Base-by-base conservation (phyloP, 2,888 invertebrate genomes). In the Leptura quadrifasciata region DNA sequence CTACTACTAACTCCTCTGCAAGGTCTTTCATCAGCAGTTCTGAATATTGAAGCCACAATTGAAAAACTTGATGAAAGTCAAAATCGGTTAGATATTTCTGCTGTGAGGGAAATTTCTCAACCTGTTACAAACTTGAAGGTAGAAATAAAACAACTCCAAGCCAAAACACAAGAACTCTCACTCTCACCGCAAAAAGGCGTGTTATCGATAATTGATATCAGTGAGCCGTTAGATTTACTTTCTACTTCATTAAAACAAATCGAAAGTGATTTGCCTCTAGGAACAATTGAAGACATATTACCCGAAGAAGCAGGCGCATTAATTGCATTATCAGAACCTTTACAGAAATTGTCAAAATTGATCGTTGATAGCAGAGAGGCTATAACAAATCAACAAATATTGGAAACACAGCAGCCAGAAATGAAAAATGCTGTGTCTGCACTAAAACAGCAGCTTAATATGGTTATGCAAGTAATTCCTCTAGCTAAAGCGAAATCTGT, bases 271-370 rank as follows among this genome's bases (percentile, higher is more conserved):
- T 2, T 54, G 21, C 4, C 18, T 20, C 39, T 67, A 21, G 57
- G 61, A 65, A 27, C 31, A 18, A 18, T n/a, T 35, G 57, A 74
- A 55, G 78, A 74, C 64, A 71, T 76, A 8, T 24, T 67, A 52
- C 20, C 21, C 9, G 52, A 39, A 67, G 47, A 76, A 58, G 5
- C 20, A 21, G 65, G 68, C 24, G 71, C 69, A 18, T 68, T 82
- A 31, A 71, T 76, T 31, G 35, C 67, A 60, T 35, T 82, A 9
- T 65, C 72, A 24, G 68, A 77, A 57, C 83, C 84, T 5, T 68
- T 85, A 24, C 71, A 81, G 77, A 79, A 79, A 72, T 61, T 85
- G 24, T 58, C 76, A 61, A 78, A 76, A 24, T 24, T 81, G 9
- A 75, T 83, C 54, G 79, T 78, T 52, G 75, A 82, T 70, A 76